A percentile compares a stretch with the other conserved stretches of the same genome.
phyloP scores from a whole-genome alignment of 2,113 vertebrate species.

The Calyptomena viridis region DNA sequence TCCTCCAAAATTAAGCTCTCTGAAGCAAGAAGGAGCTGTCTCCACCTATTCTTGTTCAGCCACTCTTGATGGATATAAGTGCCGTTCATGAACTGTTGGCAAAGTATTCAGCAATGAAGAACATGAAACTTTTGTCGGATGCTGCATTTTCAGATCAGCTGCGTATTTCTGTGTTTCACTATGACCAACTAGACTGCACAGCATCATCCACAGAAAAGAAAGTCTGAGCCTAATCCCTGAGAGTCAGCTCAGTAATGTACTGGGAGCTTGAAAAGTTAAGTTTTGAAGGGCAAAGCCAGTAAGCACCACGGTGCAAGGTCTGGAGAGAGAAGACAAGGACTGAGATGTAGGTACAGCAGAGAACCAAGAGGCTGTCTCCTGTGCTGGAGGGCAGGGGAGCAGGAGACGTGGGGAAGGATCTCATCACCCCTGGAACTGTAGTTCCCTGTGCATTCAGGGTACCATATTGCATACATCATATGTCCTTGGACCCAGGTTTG shows the following conservation, averaged over 20 bases:
- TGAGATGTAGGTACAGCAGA: neutral
- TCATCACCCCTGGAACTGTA: neutral
- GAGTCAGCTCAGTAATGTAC: neutral
- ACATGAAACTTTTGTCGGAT: neutral
- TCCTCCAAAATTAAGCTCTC: neutral
- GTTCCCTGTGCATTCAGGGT: neutral
- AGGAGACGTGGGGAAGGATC: neutral
- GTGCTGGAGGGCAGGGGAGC: neutral
- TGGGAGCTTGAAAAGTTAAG: neutral
- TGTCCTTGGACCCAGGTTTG: neutral
- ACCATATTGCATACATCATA: neutral
- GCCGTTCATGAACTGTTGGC: neutral
- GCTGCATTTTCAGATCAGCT: neutral
- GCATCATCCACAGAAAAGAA: neutral
- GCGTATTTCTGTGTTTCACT: neutral
- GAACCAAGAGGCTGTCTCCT: neutral
- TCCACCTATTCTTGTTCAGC: neutral
- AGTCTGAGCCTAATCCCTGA: neutral
- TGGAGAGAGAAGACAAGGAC: neutral
- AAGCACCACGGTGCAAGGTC: neutral
- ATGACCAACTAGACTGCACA: neutral
- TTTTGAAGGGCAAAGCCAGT: neutral
- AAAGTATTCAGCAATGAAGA: neutral
- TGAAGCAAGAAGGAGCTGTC: neutral
- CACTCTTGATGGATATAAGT: neutral